These are phyloP conservation scores for Mus pahari DNA, from an alignment of 2,113 vertebrate species.

Conservation along the genomic window DNA sequence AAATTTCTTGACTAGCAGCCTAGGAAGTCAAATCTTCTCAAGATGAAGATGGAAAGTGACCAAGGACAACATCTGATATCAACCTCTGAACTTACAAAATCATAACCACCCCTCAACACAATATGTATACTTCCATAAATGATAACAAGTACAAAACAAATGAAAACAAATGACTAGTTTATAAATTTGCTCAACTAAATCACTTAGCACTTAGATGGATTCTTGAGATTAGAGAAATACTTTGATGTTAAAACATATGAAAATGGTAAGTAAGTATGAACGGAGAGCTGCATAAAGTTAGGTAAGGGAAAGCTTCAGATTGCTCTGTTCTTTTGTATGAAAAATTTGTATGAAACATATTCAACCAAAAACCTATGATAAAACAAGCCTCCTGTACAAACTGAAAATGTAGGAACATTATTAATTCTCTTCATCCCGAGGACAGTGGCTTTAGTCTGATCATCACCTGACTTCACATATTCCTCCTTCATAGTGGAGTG, in stretches of 20 bases:
- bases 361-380: background rate
- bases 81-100: background rate
- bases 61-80: background rate
- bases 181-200: background rate
- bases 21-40: background rate
- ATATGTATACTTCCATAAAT: background rate
- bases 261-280: background rate
- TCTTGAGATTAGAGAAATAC: constrained; percentile 38
- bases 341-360: background rate
- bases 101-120: background rate
- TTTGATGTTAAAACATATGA: background rate
- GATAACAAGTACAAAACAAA: background rate
- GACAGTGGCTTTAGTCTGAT: background rate
- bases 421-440: background rate
- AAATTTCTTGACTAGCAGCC: background rate
- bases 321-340: background rate
- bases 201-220: background rate
- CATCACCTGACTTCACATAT: background rate
- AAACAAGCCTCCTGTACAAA: background rate
- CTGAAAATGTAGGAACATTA: background rate
- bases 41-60: background rate
- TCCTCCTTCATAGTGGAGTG: background rate
- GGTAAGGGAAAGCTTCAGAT: background rate
- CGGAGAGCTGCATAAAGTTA: background rate
- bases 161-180: background rate